A percentile compares a stretch with the other conserved stretches of the same genome.
These are phyloP conservation scores for Megaceryle alcyon DNA, from an alignment of 2,797 vertebrate species.

Conservation along the genomic window DNA sequence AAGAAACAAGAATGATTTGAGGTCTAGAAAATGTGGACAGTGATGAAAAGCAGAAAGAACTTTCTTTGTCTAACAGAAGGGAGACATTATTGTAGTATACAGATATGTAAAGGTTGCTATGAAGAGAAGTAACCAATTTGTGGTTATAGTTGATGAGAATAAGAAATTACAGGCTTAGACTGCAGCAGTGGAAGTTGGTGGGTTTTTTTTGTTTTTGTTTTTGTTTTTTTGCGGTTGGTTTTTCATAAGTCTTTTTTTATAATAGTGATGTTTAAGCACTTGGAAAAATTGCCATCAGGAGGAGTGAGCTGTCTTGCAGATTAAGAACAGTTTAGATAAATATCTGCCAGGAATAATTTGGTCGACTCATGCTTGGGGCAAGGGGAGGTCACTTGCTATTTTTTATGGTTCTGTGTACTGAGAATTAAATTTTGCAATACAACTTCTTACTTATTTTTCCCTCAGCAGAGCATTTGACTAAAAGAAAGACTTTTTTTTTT, in stretches of 20 bases:
- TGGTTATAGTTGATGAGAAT: background rate
- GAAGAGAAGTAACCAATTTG: background rate
- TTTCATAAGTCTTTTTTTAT: background rate
- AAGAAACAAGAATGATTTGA: background rate
- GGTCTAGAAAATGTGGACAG: background rate
- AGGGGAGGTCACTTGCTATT: background rate
- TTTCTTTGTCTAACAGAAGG: background rate
- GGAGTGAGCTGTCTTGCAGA: background rate
- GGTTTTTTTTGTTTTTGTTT: too few relatives aligned
- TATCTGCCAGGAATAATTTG: background rate
- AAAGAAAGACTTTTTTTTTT: background rate
- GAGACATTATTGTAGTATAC: background rate
- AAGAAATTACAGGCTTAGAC: background rate
- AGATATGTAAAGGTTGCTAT: background rate
- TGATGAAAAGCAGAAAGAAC: background rate
- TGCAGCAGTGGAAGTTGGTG: background rate
- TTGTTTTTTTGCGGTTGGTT: too few relatives aligned
- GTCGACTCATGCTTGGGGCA: background rate
- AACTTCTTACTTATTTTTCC: slow-evolving; percentile 4
- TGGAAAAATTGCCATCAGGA: background rate
- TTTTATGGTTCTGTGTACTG: background rate
- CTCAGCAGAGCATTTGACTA: slow-evolving; percentile 2
- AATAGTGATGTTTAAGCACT: background rate
- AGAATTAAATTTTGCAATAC: background rate
- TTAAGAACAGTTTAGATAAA: background rate